A percentile compares a stretch with the other conserved stretches of the same genome.
phyloP scores from a whole-genome alignment of 2,113 vertebrate genomes.

The Poeciliopsis turrubarensis region DNA sequence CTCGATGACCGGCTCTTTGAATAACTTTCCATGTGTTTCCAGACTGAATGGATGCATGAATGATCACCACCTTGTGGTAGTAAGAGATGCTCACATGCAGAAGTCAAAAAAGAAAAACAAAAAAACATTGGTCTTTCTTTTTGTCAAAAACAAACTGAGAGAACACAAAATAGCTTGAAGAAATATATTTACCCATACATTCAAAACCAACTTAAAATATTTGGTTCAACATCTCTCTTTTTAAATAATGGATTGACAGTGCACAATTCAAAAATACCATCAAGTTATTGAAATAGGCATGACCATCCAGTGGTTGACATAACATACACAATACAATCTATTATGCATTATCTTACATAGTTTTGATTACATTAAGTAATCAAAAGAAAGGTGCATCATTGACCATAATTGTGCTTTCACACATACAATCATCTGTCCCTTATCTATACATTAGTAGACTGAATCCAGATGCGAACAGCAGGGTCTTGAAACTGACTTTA shows the following conservation, averaged over 20 bases:
- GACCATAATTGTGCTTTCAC: not conserved
- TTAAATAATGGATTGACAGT: conserved; percentile 13
- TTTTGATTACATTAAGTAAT: not conserved
- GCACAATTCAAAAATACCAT: conserved; percentile 2
- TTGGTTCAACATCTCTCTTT: conserved; percentile 33
- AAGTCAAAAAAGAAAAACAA: not conserved
- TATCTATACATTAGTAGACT: conserved; percentile 25
- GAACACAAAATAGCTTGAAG: not conserved
- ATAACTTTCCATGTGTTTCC: not conserved
- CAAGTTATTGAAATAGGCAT: not conserved
- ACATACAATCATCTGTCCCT: conserved; percentile 12
- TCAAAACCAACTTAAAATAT: conserved; percentile 24
- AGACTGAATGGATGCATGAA: not conserved
- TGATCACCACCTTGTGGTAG: conserved; percentile 42
- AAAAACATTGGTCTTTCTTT: too few relatives aligned
- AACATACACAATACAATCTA: not conserved
- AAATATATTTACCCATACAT: conserved; percentile 51
- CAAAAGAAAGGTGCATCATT: conserved; percentile 17
- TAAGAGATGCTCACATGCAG: not conserved
- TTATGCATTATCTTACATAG: conserved; percentile 14
- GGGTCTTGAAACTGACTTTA: conserved; percentile 4
- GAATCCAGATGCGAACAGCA: conserved; percentile 40
- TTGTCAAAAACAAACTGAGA: not conserved
- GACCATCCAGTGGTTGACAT: not conserved
- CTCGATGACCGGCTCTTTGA: not conserved